Conservation (phyloP, 2,888 invertebrate species). For the Nomada fabriciana region DNA sequence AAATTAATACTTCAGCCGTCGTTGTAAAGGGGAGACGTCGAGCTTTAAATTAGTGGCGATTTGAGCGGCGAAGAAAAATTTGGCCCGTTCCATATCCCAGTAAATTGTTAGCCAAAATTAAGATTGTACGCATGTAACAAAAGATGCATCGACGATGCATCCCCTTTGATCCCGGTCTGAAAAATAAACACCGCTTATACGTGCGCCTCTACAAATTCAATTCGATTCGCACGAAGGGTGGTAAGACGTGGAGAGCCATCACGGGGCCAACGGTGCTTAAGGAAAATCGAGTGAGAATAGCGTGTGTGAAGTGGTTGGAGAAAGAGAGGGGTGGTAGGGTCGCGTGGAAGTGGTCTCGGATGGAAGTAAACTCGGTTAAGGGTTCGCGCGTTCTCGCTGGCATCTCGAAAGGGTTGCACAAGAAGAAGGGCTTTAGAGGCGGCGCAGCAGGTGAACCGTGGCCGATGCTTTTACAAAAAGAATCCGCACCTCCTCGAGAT, state of each 20-base stretch:
- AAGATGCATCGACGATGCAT: neutral
- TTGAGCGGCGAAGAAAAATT: no score
- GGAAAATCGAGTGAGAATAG: constrained; percentile 69
- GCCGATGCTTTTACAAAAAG: constrained; percentile 41
- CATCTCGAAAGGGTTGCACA: constrained; percentile 51
- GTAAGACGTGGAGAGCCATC: constrained; percentile 58
- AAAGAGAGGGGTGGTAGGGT: constrained; percentile 15
- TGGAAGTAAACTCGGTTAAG: constrained; percentile 70
- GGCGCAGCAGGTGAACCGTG: constrained; percentile 44
- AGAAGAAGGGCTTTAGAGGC: constrained; percentile 44
- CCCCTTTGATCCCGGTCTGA: neutral
- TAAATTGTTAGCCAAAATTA: no score
- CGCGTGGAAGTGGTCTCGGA: constrained; percentile 53
- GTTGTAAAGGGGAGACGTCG: no score
- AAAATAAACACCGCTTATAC: constrained; percentile 45
- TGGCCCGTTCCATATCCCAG: no score
- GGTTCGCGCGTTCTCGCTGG: constrained; percentile 57
- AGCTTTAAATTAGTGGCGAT: no score
- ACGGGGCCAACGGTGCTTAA: constrained; percentile 60
- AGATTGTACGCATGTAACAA: no score
- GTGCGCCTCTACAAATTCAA: constrained; percentile 48
- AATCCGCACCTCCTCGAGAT: constrained; percentile 52
- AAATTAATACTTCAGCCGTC: no score
- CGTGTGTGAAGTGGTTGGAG: constrained; percentile 52
- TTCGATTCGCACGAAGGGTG: constrained; percentile 43